Evolutionary conservation across 1,140 invertebrate genomes (phyloP), one percentile per base, ranked within the genome.

Genomic region (Papilio glaucus): DNA sequence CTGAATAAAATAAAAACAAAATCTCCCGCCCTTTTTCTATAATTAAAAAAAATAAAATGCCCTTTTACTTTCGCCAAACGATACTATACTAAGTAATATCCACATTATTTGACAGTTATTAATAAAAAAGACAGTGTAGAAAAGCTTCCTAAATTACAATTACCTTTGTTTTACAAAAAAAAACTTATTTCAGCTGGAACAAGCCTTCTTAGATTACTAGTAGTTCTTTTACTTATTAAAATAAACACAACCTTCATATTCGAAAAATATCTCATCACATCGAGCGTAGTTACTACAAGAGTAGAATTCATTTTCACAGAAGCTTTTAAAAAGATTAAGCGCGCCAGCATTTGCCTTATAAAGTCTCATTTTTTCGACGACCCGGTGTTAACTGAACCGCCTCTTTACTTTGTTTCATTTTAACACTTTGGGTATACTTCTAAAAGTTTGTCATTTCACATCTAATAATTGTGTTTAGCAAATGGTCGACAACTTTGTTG

Each of bases 321-420:
- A 57, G 49, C 49, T 57, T 57, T 57, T 57, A 57, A 57, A 57
- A 13, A 57, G 49, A 57, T 57, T 57, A 57, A 57, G 18, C 21
- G 21, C 24, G 49, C 49, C 49, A 57, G 49, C 49, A 49, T 49
- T 26, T 53, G 49, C 49, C 49, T 57, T 26, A 57, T 21, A 24
- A 57, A 57, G 49, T 57, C 49, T 21, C 45, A 45, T 57, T 24
- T 53, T 57, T 57, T 57, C 49, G 49, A 24, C 21, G 15, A 9
- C 21, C 21, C 21, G 49, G 21, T 21, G 21, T 57, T 57, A 57
- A 57, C 49, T 57, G 49, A 57, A 57, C 49, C 49, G 21, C 49
- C 29, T 33, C 29, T 33, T 6, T 57, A 26, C 49, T 24, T 26
- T 57, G 21, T 57, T 57, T 57, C 49, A 26, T 57, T 57, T 57